These are phyloP conservation scores for Drosophila murphyi DNA, from an alignment of 1,140 invertebrate species.

Conservation along the genomic window DNA sequence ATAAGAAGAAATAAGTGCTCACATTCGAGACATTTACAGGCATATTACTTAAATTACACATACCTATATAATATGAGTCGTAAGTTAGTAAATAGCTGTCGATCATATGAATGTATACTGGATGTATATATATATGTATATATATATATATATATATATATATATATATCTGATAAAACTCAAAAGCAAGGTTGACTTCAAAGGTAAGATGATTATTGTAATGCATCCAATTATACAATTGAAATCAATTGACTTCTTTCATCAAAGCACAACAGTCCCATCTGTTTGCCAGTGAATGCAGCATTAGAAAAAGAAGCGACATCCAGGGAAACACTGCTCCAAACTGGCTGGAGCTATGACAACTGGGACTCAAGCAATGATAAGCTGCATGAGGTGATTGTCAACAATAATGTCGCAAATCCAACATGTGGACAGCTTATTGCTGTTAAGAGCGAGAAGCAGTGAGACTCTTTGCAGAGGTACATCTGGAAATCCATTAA, in stretches of 20 bases:
- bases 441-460: neutral
- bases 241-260: neutral
- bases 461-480: neutral
- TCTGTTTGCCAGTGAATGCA: neutral
- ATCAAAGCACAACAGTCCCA: neutral
- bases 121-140: neutral
- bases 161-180: neutral
- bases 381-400: neutral
- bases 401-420: neutral
- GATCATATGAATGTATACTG: too few species aligned
- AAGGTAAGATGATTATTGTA: conserved; percentile 43
- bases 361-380: neutral
- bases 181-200: conserved; percentile 13
- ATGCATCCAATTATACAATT: neutral
- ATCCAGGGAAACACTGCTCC: neutral
- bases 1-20: too few species aligned
- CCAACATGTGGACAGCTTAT: neutral
- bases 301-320: neutral
- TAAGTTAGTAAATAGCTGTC: too few species aligned
- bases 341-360: neutral
- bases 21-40: too few species aligned
- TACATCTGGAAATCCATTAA: neutral
- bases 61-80: too few species aligned
- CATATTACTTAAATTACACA: too few species aligned
- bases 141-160: neutral